Base-by-base conservation (phyloP, 37 sponge, comb jelly and placozoan species). In the Geodia barretti region DNA sequence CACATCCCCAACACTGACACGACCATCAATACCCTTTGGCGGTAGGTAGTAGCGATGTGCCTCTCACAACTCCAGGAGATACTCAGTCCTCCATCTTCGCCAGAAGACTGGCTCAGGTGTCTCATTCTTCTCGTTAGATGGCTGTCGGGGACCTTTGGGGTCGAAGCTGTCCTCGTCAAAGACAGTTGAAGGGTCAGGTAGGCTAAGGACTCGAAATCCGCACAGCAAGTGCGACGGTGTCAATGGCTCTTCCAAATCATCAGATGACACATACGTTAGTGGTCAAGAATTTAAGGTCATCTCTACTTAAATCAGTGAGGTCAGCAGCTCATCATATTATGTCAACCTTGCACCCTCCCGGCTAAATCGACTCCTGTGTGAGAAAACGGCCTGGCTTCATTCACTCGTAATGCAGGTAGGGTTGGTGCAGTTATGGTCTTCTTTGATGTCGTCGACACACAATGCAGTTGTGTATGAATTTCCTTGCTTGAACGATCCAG, bases 1-100 rank as follows among this genome's bases (percentile, higher is more conserved):
- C n/a, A n/a, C n/a, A n/a, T n/a, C n/a, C n/a, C n/a, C n/a, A n/a
- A n/a, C n/a, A n/a, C n/a, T n/a, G n/a, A n/a, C n/a, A n/a, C n/a
- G n/a, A n/a, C n/a, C n/a, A n/a, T n/a, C n/a, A n/a, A n/a, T n/a
- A n/a, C n/a, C n/a, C n/a, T n/a, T n/a, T n/a, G n/a, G n/a, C n/a
- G n/a, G n/a, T n/a, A n/a, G n/a, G n/a, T 47, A 14, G 54, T 47
- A 7, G 54, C 54, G 54, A 47, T 47, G 54, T 7, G 14, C 7
- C 54, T 47, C 54, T 14, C 54, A 17, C 54, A 47, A 14, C 54
- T 47, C 54, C 7, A 71, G 72, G 23, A 71, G 72, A 35, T 71
- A 71, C 29, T 71, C 72, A 7, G 37, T 29, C 23, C 38, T 71
- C 72, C 72, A 71, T 14, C 72, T 5, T 21, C 41, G 7, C 72